These are phyloP conservation scores for Cyclophora albipunctata DNA, from an alignment of 2,888 invertebrate genomes.

Conservation along the genomic window DNA sequence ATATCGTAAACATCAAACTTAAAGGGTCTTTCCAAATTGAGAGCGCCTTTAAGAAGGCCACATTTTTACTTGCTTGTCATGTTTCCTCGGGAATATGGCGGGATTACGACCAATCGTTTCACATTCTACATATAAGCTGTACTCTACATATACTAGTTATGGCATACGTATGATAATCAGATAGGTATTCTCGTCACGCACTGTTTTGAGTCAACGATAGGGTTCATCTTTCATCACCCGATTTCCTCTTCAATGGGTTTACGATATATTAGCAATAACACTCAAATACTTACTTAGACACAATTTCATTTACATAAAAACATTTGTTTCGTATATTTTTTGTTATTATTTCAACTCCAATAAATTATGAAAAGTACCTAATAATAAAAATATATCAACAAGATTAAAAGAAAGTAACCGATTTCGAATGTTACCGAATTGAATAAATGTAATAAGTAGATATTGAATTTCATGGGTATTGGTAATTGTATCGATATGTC, in stretches of 20 bases:
- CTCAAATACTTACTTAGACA: conserved; percentile 36
- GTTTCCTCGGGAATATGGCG: conserved; percentile 30
- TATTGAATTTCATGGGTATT: no score
- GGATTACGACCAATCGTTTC: not conserved
- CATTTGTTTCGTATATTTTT: no score
- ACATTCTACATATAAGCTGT: not conserved
- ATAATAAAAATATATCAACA: no score
- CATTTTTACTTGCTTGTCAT: conserved; percentile 8
- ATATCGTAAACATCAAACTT: no score
- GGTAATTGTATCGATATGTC: no score
- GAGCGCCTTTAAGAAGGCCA: conserved; percentile 13
- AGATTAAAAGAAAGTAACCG: no score
- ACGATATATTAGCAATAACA: conserved; percentile 41
- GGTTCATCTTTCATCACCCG: conserved; percentile 47
- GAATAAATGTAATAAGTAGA: no score
- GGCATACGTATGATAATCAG: not conserved
- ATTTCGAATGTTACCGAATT: no score
- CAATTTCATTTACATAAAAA: conserved; percentile 8
- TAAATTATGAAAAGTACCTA: no score
- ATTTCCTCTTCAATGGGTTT: conserved; percentile 48
- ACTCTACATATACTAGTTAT: not conserved
- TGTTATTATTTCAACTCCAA: no score
- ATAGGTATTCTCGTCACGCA: conserved; percentile 45
- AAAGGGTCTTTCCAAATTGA: conserved; percentile 7
- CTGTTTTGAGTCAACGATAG: conserved; percentile 45